Percentiles rank a stretch among this genome's conserved stretches.
Conservation (phyloP, 2,888 invertebrate genomes). For the Clusia tigrina region DNA sequence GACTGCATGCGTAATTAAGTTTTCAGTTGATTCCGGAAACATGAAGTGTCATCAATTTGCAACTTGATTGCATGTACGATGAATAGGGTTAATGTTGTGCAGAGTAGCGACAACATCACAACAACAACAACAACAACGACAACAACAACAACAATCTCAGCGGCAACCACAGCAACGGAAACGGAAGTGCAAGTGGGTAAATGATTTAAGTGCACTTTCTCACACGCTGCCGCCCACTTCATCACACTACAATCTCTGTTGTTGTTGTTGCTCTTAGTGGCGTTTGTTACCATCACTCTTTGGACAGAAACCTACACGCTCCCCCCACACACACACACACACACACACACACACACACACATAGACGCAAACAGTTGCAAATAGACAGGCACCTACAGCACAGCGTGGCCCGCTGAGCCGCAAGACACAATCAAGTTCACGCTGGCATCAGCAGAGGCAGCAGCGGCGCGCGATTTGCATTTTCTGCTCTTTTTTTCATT, state of each 20-base stretch:
- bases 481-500: too few relatives aligned
- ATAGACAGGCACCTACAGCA: too few relatives aligned
- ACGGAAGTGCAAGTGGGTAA: neutral
- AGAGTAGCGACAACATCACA: neutral
- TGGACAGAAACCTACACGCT: neutral
- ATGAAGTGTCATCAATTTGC: slow-evolving; percentile 36
- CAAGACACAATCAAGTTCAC: neutral
- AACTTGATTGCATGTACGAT: slow-evolving; percentile 33
- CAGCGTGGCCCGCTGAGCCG: neutral
- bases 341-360: neutral
- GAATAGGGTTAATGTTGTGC: neutral
- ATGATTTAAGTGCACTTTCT: slow-evolving; percentile 16
- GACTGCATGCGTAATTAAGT: slow-evolving; percentile 4
- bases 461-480: too few relatives aligned
- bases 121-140: neutral
- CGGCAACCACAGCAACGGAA: neutral
- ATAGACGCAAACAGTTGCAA: neutral
- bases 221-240: slow-evolving; percentile 3
- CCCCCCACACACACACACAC: neutral
- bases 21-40: neutral
- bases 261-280: neutral
- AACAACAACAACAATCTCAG: neutral
- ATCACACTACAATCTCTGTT: neutral
- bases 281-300: neutral
- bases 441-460: neutral